Evolutionary conservation across 2,113 vertebrate species (phyloP).

Genomic region (Plectropomus leopardus): DNA sequence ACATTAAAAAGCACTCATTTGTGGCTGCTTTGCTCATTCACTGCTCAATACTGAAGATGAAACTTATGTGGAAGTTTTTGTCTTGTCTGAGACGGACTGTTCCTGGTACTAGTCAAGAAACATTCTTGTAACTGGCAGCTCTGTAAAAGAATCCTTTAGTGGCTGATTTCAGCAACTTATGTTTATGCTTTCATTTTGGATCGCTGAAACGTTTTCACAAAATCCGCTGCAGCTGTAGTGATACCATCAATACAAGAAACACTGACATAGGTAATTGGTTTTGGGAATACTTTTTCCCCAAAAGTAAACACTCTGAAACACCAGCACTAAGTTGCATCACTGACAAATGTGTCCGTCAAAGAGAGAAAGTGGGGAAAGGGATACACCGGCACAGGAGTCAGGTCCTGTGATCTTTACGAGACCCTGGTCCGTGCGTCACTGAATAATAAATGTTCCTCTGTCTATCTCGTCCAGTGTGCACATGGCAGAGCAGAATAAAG

Average conservation of each 20-base stretch:
- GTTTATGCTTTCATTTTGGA: not conserved
- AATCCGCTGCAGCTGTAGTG: not conserved
- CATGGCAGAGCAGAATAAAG: constrained; percentile 37
- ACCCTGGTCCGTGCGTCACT: constrained; percentile 34
- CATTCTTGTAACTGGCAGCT: not conserved
- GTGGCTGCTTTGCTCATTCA: not conserved
- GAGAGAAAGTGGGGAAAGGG: not conserved
- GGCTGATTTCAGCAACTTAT: not conserved
- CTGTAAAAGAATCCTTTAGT: not conserved
- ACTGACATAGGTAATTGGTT: not conserved
- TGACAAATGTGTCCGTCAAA: constrained; percentile 9
- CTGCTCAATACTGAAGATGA: not conserved
- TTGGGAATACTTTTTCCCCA: not conserved
- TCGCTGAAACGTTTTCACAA: not conserved
- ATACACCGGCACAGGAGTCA: not conserved
- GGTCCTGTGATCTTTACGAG: constrained; percentile 24
- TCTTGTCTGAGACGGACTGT: not conserved
- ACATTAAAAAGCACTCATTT: not conserved
- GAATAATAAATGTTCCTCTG: constrained; percentile 68
- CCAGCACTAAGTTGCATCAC: not conserved
- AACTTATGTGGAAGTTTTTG: not conserved
- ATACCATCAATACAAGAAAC: not conserved
- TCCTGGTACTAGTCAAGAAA: not conserved
- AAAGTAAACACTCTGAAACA: not conserved
- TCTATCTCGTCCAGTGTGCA: constrained; percentile 26